Percentiles rank a stretch among this genome's conserved stretches.
phyloP scores from a whole-genome alignment of 2,797 vertebrate genomes.

The Rousettus madagascariensis region DNA sequence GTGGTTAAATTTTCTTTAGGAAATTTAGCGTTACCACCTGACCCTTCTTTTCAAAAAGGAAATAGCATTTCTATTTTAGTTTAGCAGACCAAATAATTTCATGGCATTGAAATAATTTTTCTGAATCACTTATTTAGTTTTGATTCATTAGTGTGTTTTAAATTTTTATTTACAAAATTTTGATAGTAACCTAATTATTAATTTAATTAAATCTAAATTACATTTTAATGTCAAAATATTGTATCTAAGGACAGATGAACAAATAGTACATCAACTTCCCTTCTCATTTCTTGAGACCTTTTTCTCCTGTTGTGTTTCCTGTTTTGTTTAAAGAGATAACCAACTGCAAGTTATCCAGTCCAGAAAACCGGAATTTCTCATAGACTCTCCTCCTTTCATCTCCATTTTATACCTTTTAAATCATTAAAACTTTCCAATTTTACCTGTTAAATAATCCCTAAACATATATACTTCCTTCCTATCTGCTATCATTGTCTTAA shows the following conservation, averaged over 20 bases:
- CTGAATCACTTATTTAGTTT: slow-evolving; percentile 16
- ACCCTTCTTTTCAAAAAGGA: slow-evolving; percentile 76
- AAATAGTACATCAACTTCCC: background rate
- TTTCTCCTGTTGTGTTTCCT: background rate
- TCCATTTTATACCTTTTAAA: background rate
- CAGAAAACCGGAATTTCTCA: background rate
- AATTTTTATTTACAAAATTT: background rate
- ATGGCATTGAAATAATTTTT: slow-evolving; percentile 10
- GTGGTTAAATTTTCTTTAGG: slow-evolving; percentile 81
- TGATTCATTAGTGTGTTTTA: background rate
- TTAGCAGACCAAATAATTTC: slow-evolving; percentile 37
- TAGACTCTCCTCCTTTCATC: background rate
- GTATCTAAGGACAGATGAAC: background rate
- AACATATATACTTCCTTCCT: background rate
- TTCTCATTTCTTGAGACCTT: background rate
- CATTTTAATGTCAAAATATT: background rate
- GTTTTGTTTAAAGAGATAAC: background rate
- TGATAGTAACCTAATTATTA: background rate
- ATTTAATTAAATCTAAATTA: background rate
- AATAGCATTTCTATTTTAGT: slow-evolving; percentile 64
- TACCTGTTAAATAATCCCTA: background rate
- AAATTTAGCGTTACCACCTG: slow-evolving; percentile 79
- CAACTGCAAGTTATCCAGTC: background rate
- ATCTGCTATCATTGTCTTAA: background rate
- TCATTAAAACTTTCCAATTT: background rate